A percentile compares a stretch with the other conserved stretches of the same genome.
Evolutionary conservation across 1,140 invertebrate genomes (phyloP).

Genomic region (Musca vetustissima): DNA sequence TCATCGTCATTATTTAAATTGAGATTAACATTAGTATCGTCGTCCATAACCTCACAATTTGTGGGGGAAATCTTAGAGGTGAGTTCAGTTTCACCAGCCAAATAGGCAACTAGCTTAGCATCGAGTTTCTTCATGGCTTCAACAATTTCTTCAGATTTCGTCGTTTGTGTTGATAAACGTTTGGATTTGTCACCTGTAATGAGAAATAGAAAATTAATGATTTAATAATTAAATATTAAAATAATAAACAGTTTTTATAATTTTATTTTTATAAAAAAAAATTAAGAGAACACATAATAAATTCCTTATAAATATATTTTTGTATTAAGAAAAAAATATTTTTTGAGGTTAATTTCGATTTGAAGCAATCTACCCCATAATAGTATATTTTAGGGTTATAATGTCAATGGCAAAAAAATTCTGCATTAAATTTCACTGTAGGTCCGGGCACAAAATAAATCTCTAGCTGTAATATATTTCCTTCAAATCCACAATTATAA

Average conservation of each 20-base stretch:
- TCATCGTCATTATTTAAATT: constrained; percentile 20
- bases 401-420: too few species aligned
- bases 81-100: constrained; percentile 33
- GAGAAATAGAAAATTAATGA: background rate
- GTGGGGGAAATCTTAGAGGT: constrained; percentile 10
- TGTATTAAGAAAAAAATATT: too few species aligned
- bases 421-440: too few species aligned
- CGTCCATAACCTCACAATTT: constrained; percentile 15
- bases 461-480: too few species aligned
- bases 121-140: constrained; percentile 53
- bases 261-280: too few species aligned
- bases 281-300: too few species aligned
- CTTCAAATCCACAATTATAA: too few species aligned
- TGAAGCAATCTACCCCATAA: too few species aligned
- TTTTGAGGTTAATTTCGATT: too few species aligned
- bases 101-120: constrained; percentile 45
- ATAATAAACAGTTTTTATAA: background rate
- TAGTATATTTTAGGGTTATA: too few species aligned
- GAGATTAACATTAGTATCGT: background rate
- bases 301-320: too few species aligned
- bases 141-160: constrained; percentile 41
- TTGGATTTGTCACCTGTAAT: constrained; percentile 8
- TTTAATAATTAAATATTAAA: background rate
- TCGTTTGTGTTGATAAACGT: constrained; percentile 22
- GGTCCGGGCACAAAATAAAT: too few species aligned